phyloP scores from a whole-genome alignment of 2,797 vertebrate species.

The Poliocrania exsul region DNA sequence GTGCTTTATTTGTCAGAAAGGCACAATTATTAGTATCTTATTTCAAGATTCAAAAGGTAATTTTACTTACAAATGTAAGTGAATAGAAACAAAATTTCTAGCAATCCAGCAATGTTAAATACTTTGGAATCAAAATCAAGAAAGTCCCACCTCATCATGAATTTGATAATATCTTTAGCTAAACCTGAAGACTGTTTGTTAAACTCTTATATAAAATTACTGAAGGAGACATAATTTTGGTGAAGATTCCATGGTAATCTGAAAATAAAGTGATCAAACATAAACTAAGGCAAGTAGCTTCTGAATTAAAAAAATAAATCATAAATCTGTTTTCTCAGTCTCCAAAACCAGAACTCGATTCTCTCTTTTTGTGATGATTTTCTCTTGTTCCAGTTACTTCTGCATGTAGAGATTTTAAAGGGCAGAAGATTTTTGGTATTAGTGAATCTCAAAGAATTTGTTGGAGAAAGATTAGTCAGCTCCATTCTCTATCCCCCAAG shows the following conservation, averaged over 20 bases:
- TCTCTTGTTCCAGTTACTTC: not conserved
- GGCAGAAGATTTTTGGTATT: not conserved
- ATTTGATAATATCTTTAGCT: not conserved
- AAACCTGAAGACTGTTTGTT: not conserved
- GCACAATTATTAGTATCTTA: not conserved
- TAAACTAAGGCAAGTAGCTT: not conserved
- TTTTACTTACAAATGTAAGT: not conserved
- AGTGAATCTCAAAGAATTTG: not conserved
- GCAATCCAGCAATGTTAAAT: not conserved
- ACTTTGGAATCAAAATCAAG: not conserved
- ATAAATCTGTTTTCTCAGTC: not conserved
- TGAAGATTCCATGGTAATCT: not conserved
- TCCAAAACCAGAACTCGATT: not conserved
- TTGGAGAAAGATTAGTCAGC: not conserved
- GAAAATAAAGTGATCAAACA: not conserved
- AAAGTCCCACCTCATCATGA: not conserved
- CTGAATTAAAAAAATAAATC: not conserved
- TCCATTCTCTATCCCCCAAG: not conserved
- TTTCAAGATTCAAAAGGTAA: not conserved
- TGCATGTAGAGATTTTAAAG: not conserved
- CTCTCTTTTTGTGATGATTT: not conserved
- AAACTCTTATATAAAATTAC: not conserved
- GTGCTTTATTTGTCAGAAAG: not conserved
- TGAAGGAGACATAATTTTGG: not conserved
- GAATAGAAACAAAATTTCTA: not conserved